These are phyloP conservation scores for Psilopogon haemacephalus DNA, from an alignment of 2,113 vertebrate species.

Conservation along the genomic window DNA sequence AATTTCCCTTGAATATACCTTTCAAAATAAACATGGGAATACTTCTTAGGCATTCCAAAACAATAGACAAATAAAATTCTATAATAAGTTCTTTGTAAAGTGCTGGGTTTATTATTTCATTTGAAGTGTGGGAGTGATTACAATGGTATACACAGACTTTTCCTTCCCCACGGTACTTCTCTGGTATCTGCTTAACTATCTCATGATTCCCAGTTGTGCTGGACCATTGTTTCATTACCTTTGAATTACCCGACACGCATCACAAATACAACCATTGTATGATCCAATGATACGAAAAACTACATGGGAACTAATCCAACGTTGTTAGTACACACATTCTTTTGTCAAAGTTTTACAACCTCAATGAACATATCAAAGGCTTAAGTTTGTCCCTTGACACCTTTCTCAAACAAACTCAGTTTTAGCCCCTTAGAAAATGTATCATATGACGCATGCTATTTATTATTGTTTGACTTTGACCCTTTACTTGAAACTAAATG, in stretches of 20 bases:
- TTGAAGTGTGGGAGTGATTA: conserved; percentile 18
- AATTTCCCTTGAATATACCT: conserved; percentile 36
- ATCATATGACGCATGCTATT: background rate
- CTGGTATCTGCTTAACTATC: conserved; percentile 19
- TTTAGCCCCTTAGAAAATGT: conserved; percentile 5
- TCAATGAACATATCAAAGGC: conserved; percentile 49
- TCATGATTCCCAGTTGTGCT: conserved; percentile 20
- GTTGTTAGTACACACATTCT: background rate
- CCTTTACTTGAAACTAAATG: background rate
- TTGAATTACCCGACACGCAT: conserved; percentile 19
- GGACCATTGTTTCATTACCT: conserved; percentile 49
- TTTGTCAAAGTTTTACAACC: background rate
- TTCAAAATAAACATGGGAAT: conserved; percentile 60
- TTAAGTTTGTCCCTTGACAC: conserved; percentile 6
- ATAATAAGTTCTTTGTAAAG: conserved; percentile 56
- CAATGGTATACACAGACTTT: conserved; percentile 61
- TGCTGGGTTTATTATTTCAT: conserved; percentile 44
- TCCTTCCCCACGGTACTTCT: conserved; percentile 48
- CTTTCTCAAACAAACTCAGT: conserved; percentile 28
- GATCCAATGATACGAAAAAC: conserved; percentile 22
- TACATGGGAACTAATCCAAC: conserved; percentile 46
- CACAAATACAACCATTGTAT: conserved; percentile 14
- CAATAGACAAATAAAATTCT: conserved; percentile 50
- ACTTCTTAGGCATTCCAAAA: conserved; percentile 60
- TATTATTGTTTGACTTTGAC: conserved; percentile 39